These are phyloP conservation scores for Cheilosia vernalis DNA, from an alignment of 2,888 invertebrate species.

Conservation along the genomic window DNA sequence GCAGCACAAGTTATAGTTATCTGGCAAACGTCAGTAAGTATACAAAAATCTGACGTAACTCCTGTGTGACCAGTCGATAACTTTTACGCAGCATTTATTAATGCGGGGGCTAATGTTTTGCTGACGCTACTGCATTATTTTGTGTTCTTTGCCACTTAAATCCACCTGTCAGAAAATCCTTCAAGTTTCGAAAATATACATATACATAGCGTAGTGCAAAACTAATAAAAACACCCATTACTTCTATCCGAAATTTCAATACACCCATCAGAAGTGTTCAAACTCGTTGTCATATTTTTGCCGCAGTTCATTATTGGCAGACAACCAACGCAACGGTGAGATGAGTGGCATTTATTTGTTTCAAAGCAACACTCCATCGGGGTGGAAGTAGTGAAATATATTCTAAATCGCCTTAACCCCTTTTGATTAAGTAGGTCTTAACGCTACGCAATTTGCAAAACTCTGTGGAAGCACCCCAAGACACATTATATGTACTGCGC, in stretches of 20 bases:
- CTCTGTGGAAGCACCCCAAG: conserved; percentile 31
- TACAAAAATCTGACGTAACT: too few relatives aligned
- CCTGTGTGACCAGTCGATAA: too few relatives aligned
- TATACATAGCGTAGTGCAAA: too few relatives aligned
- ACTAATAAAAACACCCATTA: neutral
- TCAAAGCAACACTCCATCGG: neutral
- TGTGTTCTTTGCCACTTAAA: too few relatives aligned
- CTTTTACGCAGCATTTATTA: too few relatives aligned
- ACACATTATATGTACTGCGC: conserved; percentile 11
- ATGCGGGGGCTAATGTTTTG: too few relatives aligned
- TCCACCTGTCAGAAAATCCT: too few relatives aligned
- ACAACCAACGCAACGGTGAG: neutral
- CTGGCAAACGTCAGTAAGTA: too few relatives aligned
- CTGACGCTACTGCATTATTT: too few relatives aligned
- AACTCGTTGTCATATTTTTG: neutral
- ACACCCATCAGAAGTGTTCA: neutral
- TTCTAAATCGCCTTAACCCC: conserved; percentile 31
- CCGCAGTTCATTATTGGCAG: neutral
- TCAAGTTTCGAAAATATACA: too few relatives aligned
- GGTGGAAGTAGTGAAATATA: conserved; percentile 3
- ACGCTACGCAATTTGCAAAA: conserved; percentile 21
- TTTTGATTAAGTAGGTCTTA: conserved; percentile 14
- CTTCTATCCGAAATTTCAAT: neutral
- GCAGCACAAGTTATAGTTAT: too few relatives aligned
- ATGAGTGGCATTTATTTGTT: neutral